These are phyloP conservation scores for Malthinus flaveolus DNA, from an alignment of 2,888 invertebrate species.

Conservation along the genomic window DNA sequence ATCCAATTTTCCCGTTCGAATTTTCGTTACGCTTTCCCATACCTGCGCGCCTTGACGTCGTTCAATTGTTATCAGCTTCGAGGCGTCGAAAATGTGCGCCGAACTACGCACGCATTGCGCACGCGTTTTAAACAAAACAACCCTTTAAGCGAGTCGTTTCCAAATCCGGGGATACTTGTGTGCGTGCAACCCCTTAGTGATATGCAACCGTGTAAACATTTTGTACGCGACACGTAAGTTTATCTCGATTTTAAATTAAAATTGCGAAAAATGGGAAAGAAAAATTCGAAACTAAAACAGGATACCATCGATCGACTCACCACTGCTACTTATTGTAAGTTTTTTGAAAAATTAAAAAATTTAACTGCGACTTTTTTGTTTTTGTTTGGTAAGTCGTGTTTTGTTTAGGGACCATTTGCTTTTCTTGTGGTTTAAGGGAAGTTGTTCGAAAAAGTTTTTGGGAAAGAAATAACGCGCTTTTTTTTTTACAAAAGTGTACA, in stretches of 20 bases:
- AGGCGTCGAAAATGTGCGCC: constrained; percentile 29
- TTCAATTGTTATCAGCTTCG: constrained; percentile 16
- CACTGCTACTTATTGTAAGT: constrained; percentile 93
- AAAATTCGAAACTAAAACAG: constrained; percentile 94
- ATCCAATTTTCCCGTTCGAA: background rate
- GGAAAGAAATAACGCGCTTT: no score
- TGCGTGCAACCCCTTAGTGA: constrained; percentile 30
- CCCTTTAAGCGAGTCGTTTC: constrained; percentile 30
- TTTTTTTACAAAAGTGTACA: no score
- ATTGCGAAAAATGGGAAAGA: constrained; percentile 78
- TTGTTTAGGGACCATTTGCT: no score
- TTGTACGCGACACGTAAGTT: constrained; percentile 18
- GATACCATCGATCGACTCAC: constrained; percentile 92
- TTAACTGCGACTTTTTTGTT: background rate
- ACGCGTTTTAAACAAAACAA: constrained; percentile 31
- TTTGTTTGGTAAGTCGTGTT: no score
- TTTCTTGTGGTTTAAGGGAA: no score
- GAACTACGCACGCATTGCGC: constrained; percentile 25
- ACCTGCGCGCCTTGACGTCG: constrained; percentile 17
- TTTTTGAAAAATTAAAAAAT: constrained; percentile 18
- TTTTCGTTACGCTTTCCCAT: constrained; percentile 10
- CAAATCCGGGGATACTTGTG: constrained; percentile 31
- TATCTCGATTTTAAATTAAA: background rate
- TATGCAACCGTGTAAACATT: constrained; percentile 32
- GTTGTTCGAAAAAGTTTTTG: no score